Percentiles rank a stretch among this genome's conserved stretches.
Evolutionary conservation across 53 echinoderm and acorn worm genomes (phyloP).

Genomic region (Echinarachnius parma): DNA sequence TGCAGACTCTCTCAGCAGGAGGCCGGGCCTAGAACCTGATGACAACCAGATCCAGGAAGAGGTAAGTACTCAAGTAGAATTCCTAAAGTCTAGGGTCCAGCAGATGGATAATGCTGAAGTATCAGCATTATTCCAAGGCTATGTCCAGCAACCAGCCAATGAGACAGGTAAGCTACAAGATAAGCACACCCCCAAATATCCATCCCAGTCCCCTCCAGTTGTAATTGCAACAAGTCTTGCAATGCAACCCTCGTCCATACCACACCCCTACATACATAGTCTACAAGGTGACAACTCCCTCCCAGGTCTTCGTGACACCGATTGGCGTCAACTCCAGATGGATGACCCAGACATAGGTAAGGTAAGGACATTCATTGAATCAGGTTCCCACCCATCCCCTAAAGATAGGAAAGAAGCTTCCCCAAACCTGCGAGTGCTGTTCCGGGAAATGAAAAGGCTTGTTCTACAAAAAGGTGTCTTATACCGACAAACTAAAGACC

Average conservation of each 20-base stretch:
- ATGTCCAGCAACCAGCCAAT: background rate
- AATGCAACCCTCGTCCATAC: background rate
- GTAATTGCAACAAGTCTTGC: background rate
- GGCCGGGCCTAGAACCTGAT: constrained; percentile 29
- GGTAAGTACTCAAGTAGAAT: constrained; percentile 11
- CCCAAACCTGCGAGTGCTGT: no score
- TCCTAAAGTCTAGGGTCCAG: constrained; percentile 1
- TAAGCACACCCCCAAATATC: background rate
- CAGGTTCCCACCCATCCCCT: background rate
- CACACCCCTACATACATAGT: background rate
- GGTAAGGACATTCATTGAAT: background rate
- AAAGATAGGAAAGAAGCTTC: background rate
- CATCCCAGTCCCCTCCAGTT: no score
- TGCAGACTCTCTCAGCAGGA: constrained; percentile 56
- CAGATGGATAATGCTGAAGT: background rate
- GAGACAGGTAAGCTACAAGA: background rate
- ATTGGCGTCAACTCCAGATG: constrained; percentile 23
- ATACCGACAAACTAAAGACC: constrained; percentile 7
- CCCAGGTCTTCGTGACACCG: constrained; percentile 4
- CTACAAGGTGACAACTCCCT: constrained; percentile 20
- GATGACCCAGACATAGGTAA: background rate
- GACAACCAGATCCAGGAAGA: background rate
- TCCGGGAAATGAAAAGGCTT: no score
- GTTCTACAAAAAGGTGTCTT: constrained; percentile 8
- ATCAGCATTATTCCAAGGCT: background rate